Evolutionary conservation across 2,888 invertebrate species (phyloP), one percentile per base, ranked within the genome.

Genomic region (Dascillus cervinus): DNA sequence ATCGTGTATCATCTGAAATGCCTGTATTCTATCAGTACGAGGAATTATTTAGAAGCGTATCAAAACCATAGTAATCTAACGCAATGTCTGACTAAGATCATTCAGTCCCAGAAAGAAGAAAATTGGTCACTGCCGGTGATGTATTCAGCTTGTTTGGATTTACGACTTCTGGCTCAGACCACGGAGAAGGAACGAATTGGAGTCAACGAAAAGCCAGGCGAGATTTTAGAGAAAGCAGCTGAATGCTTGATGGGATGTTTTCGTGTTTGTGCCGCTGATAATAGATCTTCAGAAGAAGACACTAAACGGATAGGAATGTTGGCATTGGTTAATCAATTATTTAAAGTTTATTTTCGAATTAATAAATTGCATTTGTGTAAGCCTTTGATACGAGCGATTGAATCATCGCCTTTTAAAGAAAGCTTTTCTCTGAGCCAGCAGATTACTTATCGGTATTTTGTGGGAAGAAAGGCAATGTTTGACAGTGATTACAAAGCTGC

Each of bases 401-500:
- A 97, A 53, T 89, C 91, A 9, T 85, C 89, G 9, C 80, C 83
- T 0, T 82, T 88, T 42, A 91, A 90, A 62, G 89, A 94, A 32
- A 77, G 79, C 37, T 97, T 95, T 62, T 82, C 88, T 1, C 65
- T 95, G 36, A 84, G 91, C 5, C 96, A 98, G 58, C 85, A 89
- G 58, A 89, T 98, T 31, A 97, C 97, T 0, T 98, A 95, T 65
- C 87, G 87, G 56, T 96, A 96, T 64, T 97, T 92, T 66, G 90
- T 95, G 10, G 97, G 97, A 0, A 75, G 96, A 14, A 96, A 97
- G 62, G 90, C 94, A 2, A 96, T 98, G 91, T 98, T 97, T 61
- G 97, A 98, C 64, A 92, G 92, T 32, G 91, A 97, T 59, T 94
- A 94, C 57, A 82, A 83, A 61, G 75, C 79, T 64, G 97, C 97